These are phyloP conservation scores for Lepus americanus DNA, from an alignment of 2,113 vertebrate genomes.

Conservation along the genomic window DNA sequence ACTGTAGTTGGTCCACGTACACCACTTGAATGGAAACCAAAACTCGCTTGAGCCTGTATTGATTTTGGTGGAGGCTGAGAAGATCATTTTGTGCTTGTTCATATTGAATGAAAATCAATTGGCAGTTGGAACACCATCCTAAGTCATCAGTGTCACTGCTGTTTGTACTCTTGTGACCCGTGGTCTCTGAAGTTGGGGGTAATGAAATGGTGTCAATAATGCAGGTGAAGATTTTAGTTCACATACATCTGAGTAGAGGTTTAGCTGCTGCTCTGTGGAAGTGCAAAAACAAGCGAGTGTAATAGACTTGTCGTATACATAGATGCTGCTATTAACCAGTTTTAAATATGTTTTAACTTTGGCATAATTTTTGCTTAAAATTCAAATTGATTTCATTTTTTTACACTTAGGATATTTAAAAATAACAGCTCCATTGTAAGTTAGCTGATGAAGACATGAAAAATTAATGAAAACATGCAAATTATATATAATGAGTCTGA, in stretches of 20 bases:
- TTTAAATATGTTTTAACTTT: slow-evolving; percentile 87
- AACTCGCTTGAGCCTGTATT: not conserved
- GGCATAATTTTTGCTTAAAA: slow-evolving; percentile 69
- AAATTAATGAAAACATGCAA: not conserved
- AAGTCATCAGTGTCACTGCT: not conserved
- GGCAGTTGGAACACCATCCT: not conserved
- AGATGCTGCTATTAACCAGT: slow-evolving; percentile 85
- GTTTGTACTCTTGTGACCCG: slow-evolving; percentile 65
- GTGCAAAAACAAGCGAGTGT: slow-evolving; percentile 86
- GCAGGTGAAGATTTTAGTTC: slow-evolving; percentile 84
- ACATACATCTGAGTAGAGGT: slow-evolving; percentile 83
- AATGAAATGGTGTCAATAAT: slow-evolving; percentile 58
- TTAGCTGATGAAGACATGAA: slow-evolving; percentile 16
- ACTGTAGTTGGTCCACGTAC: fast-evolving
- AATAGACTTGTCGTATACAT: slow-evolving; percentile 88
- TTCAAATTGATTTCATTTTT: slow-evolving; percentile 78
- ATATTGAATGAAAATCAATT: not conserved
- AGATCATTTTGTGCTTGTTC: not conserved
- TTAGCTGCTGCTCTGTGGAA: slow-evolving; percentile 88
- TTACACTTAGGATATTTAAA: slow-evolving; percentile 76
- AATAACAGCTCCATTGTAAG: slow-evolving; percentile 49
- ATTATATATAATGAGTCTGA: slow-evolving; percentile 17
- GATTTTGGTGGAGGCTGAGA: not conserved
- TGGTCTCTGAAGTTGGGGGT: slow-evolving; percentile 33
- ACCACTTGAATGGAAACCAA: not conserved